phyloP scores from a whole-genome alignment of 2,797 vertebrate genomes.

The Ctenosaura bakeri region DNA sequence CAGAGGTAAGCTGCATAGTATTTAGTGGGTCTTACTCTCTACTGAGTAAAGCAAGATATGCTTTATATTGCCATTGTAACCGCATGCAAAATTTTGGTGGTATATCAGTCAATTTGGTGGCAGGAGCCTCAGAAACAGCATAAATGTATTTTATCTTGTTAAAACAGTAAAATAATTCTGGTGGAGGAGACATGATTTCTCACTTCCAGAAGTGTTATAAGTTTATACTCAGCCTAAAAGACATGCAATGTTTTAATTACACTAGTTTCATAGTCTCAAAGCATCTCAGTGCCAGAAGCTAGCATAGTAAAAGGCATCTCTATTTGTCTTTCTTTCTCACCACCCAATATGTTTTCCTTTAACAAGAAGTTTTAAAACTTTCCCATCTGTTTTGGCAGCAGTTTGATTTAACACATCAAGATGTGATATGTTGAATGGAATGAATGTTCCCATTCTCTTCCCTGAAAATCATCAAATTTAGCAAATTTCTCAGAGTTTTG shows the following conservation, averaged over 20 bases:
- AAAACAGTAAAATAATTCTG: neutral
- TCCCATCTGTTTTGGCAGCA: conserved; percentile 24
- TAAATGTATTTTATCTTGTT: neutral
- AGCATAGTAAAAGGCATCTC: neutral
- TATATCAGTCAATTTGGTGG: neutral
- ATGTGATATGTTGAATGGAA: neutral
- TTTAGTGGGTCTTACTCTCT: no score
- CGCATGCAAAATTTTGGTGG: neutral
- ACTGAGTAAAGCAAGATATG: neutral
- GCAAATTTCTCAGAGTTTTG: neutral
- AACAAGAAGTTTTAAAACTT: conserved; percentile 13
- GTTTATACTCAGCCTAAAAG: neutral
- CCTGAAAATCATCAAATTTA: neutral
- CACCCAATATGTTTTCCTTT: conserved; percentile 12
- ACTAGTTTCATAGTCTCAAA: neutral
- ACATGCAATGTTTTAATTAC: neutral
- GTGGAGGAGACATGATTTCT: neutral
- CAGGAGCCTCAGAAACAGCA: neutral
- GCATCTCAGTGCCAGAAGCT: neutral
- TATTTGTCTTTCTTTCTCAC: neutral
- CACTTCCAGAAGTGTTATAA: conserved; percentile 14
- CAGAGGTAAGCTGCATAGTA: no score
- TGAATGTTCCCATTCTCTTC: conserved; percentile 2
- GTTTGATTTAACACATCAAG: conserved; percentile 15
- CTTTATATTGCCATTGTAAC: neutral